Conservation (phyloP, 2,113 vertebrate species). For the Psammodynastes pulverulentus region DNA sequence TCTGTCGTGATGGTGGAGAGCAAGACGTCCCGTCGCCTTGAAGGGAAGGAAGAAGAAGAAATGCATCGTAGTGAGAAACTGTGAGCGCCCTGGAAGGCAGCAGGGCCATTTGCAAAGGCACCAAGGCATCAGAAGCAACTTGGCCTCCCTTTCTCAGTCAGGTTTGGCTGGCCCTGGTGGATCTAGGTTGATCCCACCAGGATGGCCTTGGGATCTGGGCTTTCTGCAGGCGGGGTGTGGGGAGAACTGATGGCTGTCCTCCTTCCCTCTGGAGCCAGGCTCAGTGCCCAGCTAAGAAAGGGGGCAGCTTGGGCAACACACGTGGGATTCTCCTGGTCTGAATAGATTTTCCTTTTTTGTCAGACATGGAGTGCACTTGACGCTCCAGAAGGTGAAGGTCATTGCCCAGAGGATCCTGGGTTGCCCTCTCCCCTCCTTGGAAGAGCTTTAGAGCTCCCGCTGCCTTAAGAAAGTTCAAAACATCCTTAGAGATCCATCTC, state of each 20-base stretch:
- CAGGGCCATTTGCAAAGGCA: neutral
- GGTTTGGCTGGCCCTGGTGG: neutral
- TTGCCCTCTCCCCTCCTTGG: no score
- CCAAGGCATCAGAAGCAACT: neutral
- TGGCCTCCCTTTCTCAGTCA: neutral
- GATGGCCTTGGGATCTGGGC: neutral
- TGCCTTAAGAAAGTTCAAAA: no score
- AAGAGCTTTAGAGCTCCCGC: no score
- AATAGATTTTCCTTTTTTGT: neutral
- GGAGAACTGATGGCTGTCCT: neutral
- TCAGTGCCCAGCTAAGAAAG: conserved; percentile 29
- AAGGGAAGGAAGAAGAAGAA: neutral
- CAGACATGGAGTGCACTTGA: neutral
- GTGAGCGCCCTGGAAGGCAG: no score
- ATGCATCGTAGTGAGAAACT: no score
- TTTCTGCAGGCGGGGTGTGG: neutral
- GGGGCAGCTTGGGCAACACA: neutral
- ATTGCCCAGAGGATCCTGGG: no score
- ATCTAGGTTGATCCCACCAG: neutral
- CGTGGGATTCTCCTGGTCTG: conserved; percentile 11
- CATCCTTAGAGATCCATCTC: no score
- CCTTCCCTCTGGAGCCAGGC: neutral
- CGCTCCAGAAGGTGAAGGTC: no score
- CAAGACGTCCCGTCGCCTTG: neutral
- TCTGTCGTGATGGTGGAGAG: neutral